Base-by-base conservation (phyloP, 2,888 invertebrate genomes). In the Dorcus parallelipipedus region DNA sequence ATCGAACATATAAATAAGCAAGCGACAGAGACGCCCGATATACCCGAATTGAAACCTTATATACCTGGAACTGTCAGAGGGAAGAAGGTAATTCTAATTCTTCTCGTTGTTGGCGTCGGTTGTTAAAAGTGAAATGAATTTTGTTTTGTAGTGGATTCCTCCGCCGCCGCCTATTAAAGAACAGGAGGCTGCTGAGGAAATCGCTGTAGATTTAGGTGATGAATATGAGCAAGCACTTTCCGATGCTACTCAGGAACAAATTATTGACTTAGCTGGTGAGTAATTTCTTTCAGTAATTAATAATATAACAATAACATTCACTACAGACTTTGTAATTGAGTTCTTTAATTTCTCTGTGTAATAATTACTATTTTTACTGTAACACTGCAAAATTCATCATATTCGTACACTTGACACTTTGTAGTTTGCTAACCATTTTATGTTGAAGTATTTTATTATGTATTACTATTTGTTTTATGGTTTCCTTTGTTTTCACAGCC, bases 1-100 rank as follows among this genome's bases (percentile, higher is more conserved):
- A 92, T 97, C 74, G 94, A 96, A 76, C 96, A 95, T 80, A 93
- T 97, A 72, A 97, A 98, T 79, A 97, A 97, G 79, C 94, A 97
- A 78, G 98, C 98, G n/a, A 82, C 95, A 69, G 96, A 96, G 80
- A 96, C 98, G 58, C 97, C 97, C 51, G 99, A 99, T 81, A 87
- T 91, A 84, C 97, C 97, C 3, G 98, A 99, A 79, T 82, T 89
- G 59, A 95, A 97, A 79, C 97, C 97, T 8, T 99, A 86, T 77
- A 91, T 95, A 39, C 85, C 95, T 67, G 97, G 97, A 61, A 88
- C 89, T 58, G 85, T 95, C 66, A 84, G 97, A 78, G 98, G 98
- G 78, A 92, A 92, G 79, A 95, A 94, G 83, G 90, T 90, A 76
- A 73, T 75, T 51, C n/a, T 9, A 14, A 8, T 52, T 43, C n/a